Evolutionary conservation across 2,888 invertebrate genomes (phyloP), one percentile per base, ranked within the genome.

Genomic region (Stenichneumon culpator): DNA sequence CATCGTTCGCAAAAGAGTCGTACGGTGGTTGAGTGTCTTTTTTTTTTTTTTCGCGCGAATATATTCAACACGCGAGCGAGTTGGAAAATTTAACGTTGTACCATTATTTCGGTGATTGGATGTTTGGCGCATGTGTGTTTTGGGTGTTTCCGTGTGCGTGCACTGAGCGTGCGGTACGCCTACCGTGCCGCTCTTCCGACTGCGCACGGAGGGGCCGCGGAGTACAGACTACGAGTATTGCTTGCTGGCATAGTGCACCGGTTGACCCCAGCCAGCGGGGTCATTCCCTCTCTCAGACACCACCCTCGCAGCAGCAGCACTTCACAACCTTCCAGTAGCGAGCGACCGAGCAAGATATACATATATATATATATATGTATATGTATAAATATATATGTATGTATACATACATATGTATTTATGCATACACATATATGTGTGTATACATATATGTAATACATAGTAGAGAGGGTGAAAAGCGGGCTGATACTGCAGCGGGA

Each of bases 221-320:
- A 82, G 63, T 44, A 47, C 79, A 79, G 69, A 70, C 52, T 79
- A 69, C 82, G 84, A 83, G 81, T 78, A 80, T 44, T 68, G 83
- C 67, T 60, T 16, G 87, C 80, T 86, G 87, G 89, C 87, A 88
- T 88, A 90, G 91, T 90, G 90, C 90, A 91, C 89, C 88, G 91
- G 90, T 92, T 92, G 92, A 92, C 92, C 92, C 89, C 92, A 90
- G 86, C 89, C 83, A 88, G 89, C 90, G 91, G 90, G 92, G 92
- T 92, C 92, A 92, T 92, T 92, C 92, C 91, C 91, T 90, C 89
- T 90, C 91, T 90, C 89, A 89, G 89, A 89, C 89, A 88, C 88
- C 88, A 86, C 85, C 88, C 87, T 86, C 86, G 80, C 85, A 87
- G 78, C 74, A 57, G 68, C 88, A 86, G 86, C 88, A 90, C 86